These are phyloP conservation scores for Cinclus cinclus DNA, from an alignment of 2,113 vertebrate genomes.

Conservation along the genomic window DNA sequence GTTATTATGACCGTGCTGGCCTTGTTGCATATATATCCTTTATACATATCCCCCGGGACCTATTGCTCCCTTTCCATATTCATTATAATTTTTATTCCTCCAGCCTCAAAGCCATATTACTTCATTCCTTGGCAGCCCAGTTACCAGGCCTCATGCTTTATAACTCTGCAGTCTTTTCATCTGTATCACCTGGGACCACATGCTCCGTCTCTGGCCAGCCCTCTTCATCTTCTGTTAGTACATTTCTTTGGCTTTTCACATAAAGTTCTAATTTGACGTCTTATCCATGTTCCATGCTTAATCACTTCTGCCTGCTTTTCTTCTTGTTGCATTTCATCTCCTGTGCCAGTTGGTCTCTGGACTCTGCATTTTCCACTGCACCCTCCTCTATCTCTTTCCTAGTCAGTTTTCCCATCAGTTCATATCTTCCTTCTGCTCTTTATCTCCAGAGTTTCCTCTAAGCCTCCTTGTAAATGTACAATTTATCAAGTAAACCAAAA, in stretches of 20 bases:
- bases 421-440: neutral
- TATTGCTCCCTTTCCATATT: neutral
- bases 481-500: neutral
- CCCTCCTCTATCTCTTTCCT: neutral
- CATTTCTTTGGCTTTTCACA: neutral
- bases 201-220: neutral
- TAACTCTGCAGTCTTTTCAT: neutral
- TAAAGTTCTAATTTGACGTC: neutral
- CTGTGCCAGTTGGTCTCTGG: fast-evolving
- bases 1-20: fast-evolving
- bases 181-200: neutral
- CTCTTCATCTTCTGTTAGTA: neutral
- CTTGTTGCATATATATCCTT: neutral
- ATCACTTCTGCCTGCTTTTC: neutral
- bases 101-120: neutral
- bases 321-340: neutral
- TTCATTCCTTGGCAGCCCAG: neutral
- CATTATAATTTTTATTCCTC: neutral
- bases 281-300: neutral
- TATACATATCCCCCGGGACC: neutral
- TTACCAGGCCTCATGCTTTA: neutral
- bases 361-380: neutral
- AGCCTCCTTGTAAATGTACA: neutral
- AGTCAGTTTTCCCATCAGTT: neutral
- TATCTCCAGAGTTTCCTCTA: neutral